phyloP scores from a whole-genome alignment of 1,140 invertebrate species.

The Aphis gossypii region DNA sequence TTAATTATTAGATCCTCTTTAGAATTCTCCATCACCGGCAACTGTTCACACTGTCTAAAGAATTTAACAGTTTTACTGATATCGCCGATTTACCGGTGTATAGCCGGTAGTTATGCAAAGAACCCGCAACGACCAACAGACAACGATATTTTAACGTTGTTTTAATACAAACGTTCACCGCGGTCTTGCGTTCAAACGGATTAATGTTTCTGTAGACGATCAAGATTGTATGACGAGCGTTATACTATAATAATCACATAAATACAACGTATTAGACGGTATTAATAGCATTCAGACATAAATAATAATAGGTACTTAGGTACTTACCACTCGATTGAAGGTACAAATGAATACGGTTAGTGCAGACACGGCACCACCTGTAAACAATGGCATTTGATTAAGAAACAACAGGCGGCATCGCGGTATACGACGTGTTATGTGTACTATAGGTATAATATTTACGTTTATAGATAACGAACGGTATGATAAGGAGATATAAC shows the following conservation, averaged over 20 bases:
- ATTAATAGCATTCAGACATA: neutral
- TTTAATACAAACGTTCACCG: neutral
- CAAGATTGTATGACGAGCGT: no score
- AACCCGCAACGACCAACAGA: neutral
- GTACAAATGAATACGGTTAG: neutral
- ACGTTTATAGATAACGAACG: neutral
- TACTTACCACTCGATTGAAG: no score
- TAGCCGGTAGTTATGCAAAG: neutral
- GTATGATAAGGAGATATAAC: neutral
- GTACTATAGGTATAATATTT: no score
- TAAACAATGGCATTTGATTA: no score
- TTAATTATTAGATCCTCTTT: neutral
- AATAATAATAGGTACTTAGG: no score
- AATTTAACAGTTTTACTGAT: neutral
- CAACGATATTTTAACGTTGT: neutral
- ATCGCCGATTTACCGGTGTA: neutral
- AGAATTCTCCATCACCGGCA: fast-evolving
- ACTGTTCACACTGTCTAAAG: neutral
- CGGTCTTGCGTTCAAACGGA: neutral
- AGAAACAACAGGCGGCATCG: neutral
- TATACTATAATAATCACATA: no score
- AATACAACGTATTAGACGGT: neutral
- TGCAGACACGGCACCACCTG: neutral
- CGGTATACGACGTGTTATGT: neutral
- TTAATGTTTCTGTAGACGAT: neutral